phyloP scores from a whole-genome alignment of 2,113 vertebrate genomes.

The Ptilorrhoa leucosticta region DNA sequence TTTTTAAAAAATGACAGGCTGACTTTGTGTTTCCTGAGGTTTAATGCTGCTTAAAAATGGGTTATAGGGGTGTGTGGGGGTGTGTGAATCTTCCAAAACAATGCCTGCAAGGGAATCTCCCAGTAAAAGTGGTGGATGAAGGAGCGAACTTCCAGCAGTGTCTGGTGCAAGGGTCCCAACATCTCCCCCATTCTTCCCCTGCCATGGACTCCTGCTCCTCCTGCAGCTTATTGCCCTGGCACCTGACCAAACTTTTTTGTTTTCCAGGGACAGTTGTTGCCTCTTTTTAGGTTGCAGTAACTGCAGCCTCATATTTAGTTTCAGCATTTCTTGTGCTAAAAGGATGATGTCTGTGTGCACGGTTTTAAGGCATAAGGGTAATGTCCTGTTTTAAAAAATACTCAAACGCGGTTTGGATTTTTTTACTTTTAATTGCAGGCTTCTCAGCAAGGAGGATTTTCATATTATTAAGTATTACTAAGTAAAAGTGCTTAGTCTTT shows the following conservation, averaged over 20 bases:
- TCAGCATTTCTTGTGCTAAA: background rate
- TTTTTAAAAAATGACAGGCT: background rate
- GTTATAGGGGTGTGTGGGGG: background rate
- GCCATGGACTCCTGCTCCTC: background rate
- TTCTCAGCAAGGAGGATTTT: background rate
- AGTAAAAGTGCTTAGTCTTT: background rate
- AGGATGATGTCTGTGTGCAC: background rate
- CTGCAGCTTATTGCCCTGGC: background rate
- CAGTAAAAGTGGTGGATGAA: rapidly evolving
- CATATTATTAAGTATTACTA: background rate
- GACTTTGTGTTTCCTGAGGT: background rate
- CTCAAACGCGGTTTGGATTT: background rate
- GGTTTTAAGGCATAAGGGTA: background rate
- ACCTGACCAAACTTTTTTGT: background rate
- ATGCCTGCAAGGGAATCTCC: background rate
- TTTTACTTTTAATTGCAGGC: background rate
- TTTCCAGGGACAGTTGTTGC: background rate
- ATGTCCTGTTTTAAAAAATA: background rate
- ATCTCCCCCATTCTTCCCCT: background rate
- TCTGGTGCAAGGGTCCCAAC: background rate
- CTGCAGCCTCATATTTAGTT: background rate
- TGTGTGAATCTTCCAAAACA: background rate
- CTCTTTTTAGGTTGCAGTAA: background rate
- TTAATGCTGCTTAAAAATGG: background rate
- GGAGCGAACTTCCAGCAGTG: background rate